Evolutionary conservation across 1,140 invertebrate genomes (phyloP), one percentile per base, ranked within the genome.

Genomic region (Diprion similis): DNA sequence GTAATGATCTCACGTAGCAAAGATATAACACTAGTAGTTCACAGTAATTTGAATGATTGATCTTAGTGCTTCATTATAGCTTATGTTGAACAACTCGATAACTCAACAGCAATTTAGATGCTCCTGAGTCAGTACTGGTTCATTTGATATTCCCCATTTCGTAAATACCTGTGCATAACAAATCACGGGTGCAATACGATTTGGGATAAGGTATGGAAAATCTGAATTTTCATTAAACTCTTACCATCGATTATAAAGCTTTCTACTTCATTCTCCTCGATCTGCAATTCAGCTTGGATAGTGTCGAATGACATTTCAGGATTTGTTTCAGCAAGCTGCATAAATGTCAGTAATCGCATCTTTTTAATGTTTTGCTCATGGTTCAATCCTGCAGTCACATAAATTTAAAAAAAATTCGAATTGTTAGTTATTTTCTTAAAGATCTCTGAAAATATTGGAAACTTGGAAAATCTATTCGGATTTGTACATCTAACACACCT

Each of bases 341-440:
- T 98, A 81, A 99, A 98, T 2, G 97, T 97, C 17, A 99, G 84
- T 77, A 99, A 89, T 73, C 97, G 91, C 97, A 99, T 99, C 86
- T 99, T 99, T 78, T 97, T 95, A 88, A 98, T 92, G 82, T 99
- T 98, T 81, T 97, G 93, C 80, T 98, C 96, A 87, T 99, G 97
- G 81, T 96, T 95, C 24, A 99, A 86, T 72, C 94, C 94, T 93
- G 82, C 15, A 73, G n/a, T 72, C 73, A 76, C 73, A 78, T 73
- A 73, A 18, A 51, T 74, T 66, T 72, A 51, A 69, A 46, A 72
- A 72, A 68, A 46, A 37, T 37, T 1, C 24, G 24, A 37, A 37
- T 37, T 6, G 24, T 6, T 37, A 3, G 24, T 37, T 37, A 37
- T 37, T 37, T 37, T 59, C 9, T 9, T 59, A 59, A 48, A 47